phyloP scores from a whole-genome alignment of 2,113 vertebrate genomes.

The Sigmodon hispidus region DNA sequence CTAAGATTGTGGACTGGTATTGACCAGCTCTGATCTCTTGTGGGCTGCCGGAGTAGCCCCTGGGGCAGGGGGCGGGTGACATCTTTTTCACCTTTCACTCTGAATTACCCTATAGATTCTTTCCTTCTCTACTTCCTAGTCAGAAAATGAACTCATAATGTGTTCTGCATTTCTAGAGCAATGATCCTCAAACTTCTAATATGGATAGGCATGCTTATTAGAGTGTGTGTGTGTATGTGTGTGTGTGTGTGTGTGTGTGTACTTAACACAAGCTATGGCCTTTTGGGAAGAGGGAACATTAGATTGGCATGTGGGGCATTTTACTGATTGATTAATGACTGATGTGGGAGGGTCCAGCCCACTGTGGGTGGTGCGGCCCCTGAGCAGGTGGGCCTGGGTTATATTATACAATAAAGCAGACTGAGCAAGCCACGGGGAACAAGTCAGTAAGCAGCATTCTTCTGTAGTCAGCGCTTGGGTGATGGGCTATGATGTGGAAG shows the following conservation, averaged over 20 bases:
- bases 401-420: not conserved
- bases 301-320: not conserved
- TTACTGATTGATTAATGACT: not conserved
- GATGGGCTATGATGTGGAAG: not conserved
- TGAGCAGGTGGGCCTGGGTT: not conserved
- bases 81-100: not conserved
- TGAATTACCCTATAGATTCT: not conserved
- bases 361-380: not conserved
- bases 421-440: too few species aligned
- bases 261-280: not conserved
- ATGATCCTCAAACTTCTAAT: not conserved
- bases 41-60: not conserved
- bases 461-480: too few species aligned
- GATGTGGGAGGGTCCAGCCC: not conserved
- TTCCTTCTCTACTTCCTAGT: not conserved
- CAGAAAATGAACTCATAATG: not conserved
- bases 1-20: too few species aligned
- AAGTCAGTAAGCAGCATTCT: too few species aligned
- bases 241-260: not conserved
- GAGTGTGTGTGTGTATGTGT: not conserved
- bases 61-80: too few species aligned
- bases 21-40: not conserved
- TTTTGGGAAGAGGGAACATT: not conserved
- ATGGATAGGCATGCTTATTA: not conserved
- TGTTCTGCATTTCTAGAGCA: rapidly evolving